Evolutionary conservation across 2,797 vertebrate genomes (phyloP).

Genomic region (Mionectes olivaceus): DNA sequence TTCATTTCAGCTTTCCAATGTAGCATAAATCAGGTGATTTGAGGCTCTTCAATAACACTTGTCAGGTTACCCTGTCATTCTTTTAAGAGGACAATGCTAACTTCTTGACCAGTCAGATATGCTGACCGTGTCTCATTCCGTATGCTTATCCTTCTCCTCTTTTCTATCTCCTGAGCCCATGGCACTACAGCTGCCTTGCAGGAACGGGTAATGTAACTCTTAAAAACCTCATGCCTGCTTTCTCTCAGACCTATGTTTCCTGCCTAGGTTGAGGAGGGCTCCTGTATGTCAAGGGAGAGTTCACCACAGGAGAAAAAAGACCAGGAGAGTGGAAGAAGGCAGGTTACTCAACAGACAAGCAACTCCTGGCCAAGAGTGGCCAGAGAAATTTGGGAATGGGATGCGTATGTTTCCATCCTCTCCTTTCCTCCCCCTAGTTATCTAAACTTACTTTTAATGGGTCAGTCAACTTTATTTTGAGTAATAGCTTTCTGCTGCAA

Average conservation of each 20-base stretch:
- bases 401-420: neutral
- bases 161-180: neutral
- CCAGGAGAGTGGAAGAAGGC: neutral
- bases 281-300: neutral
- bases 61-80: neutral
- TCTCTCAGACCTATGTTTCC: neutral
- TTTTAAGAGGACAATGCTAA: neutral
- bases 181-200: neutral
- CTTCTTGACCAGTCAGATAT: neutral
- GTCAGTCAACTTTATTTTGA: constrained; percentile 60
- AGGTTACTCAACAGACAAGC: neutral
- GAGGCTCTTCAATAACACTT: neutral
- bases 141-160: neutral
- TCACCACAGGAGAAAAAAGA: neutral
- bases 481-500: constrained; percentile 57
- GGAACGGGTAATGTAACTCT: neutral
- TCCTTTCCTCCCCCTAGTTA: constrained; percentile 8
- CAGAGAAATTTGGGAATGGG: neutral
- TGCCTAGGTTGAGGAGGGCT: neutral
- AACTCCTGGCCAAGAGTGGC: neutral
- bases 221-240: neutral
- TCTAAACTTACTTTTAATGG: constrained; percentile 58
- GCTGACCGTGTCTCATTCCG: neutral
- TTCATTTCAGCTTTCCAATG: neutral
- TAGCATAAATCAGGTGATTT: neutral